Evolutionary conservation across 2,113 vertebrate species (phyloP), one percentile per base, ranked within the genome.

Genomic region (Phaethon lepturus): DNA sequence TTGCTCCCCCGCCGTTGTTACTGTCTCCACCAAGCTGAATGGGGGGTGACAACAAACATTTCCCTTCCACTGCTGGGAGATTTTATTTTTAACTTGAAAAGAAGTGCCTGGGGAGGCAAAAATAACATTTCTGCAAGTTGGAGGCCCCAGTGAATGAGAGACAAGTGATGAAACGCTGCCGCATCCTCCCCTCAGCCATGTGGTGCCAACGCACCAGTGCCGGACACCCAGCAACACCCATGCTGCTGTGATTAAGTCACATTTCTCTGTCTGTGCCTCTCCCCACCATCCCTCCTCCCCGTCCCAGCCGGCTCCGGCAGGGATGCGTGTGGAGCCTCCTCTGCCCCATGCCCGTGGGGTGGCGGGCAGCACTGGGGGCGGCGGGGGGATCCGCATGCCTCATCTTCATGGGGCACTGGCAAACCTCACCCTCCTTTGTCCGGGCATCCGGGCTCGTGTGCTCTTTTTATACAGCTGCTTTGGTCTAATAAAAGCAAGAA

Each of bases 1-100:
- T 45, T 45, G 15, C 13, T 97, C 97, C 97, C 97, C 96, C 86
- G 69, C 94, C 55, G 90, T 96, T 98, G 97, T 98, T 86, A 24
- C 82, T 28, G 38, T 95, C 93, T 95, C 56, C 74, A 52, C 56
- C 25, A 89, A 60, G 66, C 92, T 84, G 94, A 80, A 90, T 40
- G 25, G 63, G 91, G 91, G 86, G 55, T 1, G 7, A 86, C 90
- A 82, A 58, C 26, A 56, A 83, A 86, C 42, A 86, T 87, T 88
- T 90, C 93, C 94, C 90, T 77, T 95, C 86, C 29, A 16, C 35
- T 88, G 23, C n/a, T 29, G 71, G 63, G 71, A 79, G 50, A 90
- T 94, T 93, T 94, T 87, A 53, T 88, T 94, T 96, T 96, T 85
- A 90, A 59, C 77, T 93, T 96, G 81, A 94, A 97, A 97, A 97